phyloP scores from a whole-genome alignment of 2,113 vertebrate genomes.

The Meriones unguiculatus region DNA sequence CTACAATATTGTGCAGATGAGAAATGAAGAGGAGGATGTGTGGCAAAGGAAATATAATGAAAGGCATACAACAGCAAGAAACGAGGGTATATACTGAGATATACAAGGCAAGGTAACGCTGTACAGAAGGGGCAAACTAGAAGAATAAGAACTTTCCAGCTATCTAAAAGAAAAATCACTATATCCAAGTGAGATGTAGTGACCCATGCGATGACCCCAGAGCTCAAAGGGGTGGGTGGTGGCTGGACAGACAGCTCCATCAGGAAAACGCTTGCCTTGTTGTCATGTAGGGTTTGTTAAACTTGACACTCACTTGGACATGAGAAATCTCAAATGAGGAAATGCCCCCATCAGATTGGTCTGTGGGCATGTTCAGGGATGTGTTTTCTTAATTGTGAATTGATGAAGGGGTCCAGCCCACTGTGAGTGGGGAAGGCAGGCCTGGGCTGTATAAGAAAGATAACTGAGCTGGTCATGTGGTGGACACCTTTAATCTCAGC shows the following conservation, averaged over 20 bases:
- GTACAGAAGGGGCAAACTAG: background rate
- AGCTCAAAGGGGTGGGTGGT: background rate
- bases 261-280: background rate
- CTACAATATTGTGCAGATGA: background rate
- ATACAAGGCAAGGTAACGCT: background rate
- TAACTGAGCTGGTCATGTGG: background rate
- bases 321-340: background rate
- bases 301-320: background rate
- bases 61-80: background rate
- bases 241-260: background rate
- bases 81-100: background rate
- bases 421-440: background rate
- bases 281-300: background rate
- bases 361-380: background rate
- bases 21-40: background rate
- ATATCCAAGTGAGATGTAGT: background rate
- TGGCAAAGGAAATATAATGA: background rate
- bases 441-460: background rate
- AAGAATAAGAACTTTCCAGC: background rate
- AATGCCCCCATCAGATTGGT: background rate
- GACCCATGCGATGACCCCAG: background rate
- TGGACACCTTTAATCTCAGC: background rate
- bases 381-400: background rate
- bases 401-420: background rate
- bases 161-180: slow-evolving; percentile 9